Base-by-base conservation (phyloP, 1,140 invertebrate species). In the Acyrthosiphon pisum region DNA sequence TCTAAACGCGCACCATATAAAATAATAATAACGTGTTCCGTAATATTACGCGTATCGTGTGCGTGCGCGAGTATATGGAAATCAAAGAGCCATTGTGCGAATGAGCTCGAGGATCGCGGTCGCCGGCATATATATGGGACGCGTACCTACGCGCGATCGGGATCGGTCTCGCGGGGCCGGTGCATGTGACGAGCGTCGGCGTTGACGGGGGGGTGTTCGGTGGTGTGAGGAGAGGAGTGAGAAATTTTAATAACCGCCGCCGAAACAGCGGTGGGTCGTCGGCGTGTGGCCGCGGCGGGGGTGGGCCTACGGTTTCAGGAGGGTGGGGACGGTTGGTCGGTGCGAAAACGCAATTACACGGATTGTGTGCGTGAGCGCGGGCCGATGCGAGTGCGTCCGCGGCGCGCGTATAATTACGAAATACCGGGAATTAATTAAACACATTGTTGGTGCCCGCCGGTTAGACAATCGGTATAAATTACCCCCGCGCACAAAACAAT, bases 381-480 rank as follows among this genome's bases (percentile, higher is more conserved):
- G 26, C 60, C 87, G 87, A 56, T 81, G 90, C 60, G 90, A 91
- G 90, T 81, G 60, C 90, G 90, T 76, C 53, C 56, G 89, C 44
- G 56, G 60, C 68, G 44, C 48, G 91, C 81, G 91, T 93, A 93
- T 93, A 93, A 93, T 93, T 93, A 93, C 91, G 81, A 93, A 93
- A 93, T 93, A 93, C 91, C 91, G 91, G 91, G 91, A 93, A 93
- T 93, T 93, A 93, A 93, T 93, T 93, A 93, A 93, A 93, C 91
- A 93, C 91, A 93, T 93, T 93, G 91, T 93, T 93, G 91, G 91
- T 93, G 91, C 91, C 81, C 91, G 91, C 91, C 91, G 60, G 91
- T 92, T 92, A 93, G 91, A 93, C 91, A 93, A 93, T 93, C 91
- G 91, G 91, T 93, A 93, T 93, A 84, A 93, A 93, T 93, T 93